Conservation (phyloP, 2,888 invertebrate species). For the Drosophila mettleri region DNA sequence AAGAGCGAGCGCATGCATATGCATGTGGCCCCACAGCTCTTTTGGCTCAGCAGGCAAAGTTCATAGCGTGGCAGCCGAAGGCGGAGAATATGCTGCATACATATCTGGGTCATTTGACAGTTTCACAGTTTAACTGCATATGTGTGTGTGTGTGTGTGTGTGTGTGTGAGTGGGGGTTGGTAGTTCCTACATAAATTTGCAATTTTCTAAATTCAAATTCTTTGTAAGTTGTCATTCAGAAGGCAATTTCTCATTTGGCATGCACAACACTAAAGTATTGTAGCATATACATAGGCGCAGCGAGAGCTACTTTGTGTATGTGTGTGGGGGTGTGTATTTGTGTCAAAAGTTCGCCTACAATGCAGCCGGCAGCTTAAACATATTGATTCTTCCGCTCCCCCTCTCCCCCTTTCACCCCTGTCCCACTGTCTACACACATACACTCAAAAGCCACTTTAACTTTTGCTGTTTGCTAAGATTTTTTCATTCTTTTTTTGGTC, state of each 20-base stretch:
- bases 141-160: constrained; percentile 14
- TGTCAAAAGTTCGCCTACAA: constrained; percentile 60
- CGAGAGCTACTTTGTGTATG: not conserved
- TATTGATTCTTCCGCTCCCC: constrained; percentile 58
- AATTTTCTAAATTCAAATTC: constrained; percentile 80
- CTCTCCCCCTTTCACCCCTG: not conserved
- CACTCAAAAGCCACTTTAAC: constrained; percentile 65
- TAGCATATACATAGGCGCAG: constrained; percentile 67
- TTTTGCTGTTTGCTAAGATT: constrained; percentile 73
- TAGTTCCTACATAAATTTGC: constrained; percentile 77
- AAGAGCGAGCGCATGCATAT: constrained; percentile 33
- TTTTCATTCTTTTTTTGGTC: constrained; percentile 37
- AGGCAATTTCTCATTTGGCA: constrained; percentile 74
- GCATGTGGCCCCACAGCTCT: constrained; percentile 30
- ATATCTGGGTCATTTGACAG: constrained; percentile 48
- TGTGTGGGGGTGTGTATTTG: constrained; percentile 23
- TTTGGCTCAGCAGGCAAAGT: constrained; percentile 44
- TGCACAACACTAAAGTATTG: constrained; percentile 65
- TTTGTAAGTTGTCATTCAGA: constrained; percentile 80
- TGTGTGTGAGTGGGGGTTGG: constrained; percentile 15
- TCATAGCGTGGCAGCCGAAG: constrained; percentile 7
- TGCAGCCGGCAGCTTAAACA: constrained; percentile 69
- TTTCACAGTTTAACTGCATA: constrained; percentile 15
- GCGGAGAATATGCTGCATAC: constrained; percentile 17
- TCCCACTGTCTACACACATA: constrained; percentile 19